Base-by-base conservation (phyloP, 1,140 invertebrate genomes). In the Drosophila subpulchrella region DNA sequence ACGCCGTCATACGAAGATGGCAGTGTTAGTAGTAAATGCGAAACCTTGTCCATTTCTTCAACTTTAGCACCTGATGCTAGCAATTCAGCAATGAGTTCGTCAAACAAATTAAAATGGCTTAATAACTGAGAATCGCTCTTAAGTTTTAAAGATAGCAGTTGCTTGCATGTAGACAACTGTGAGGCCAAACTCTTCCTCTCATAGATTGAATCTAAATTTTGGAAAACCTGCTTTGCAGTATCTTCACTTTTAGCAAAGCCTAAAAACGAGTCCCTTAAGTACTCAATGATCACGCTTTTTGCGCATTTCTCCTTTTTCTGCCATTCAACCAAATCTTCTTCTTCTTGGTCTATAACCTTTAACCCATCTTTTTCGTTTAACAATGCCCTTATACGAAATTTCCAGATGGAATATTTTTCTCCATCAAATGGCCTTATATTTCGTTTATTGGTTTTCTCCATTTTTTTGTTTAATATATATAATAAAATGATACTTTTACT, bases 131-230 rank as follows among this genome's bases (percentile, higher is more conserved):
- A 32, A 32, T 36, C 34, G 4, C 36, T 13, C 36, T 15, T 41
- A 6, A 41, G n/a, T 41, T 15, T 15, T 15, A 41, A 15, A 15
- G 39, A 15, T 20, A 20, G 20, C 20, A 20, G 20, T 20, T 20
- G 20, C 20, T 20, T 20, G 20, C 20, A 2, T 20, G 39, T 15
- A 15, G n/a, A 41, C n/a, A 41, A 41, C 39, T 15, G n/a, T 13
- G 13, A 41, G 39, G n/a, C 13, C 0, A 41, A 41, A 41, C n/a
- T 15, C n/a, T 41, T 41, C 12, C 13, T 41, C n/a, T 41, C 39
- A 41, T 15, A 41, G n/a, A 41, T 41, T n/a, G 39, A 41, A 41
- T 41, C 39, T 41, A 41, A 41, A 41, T 41, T 41, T 41, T 41
- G n/a, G 13, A 41, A 41, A 41, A 41, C n/a, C 39, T 41, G 39